These are phyloP conservation scores for Saxicola maurus DNA, from an alignment of 2,797 vertebrate genomes.

Conservation along the genomic window DNA sequence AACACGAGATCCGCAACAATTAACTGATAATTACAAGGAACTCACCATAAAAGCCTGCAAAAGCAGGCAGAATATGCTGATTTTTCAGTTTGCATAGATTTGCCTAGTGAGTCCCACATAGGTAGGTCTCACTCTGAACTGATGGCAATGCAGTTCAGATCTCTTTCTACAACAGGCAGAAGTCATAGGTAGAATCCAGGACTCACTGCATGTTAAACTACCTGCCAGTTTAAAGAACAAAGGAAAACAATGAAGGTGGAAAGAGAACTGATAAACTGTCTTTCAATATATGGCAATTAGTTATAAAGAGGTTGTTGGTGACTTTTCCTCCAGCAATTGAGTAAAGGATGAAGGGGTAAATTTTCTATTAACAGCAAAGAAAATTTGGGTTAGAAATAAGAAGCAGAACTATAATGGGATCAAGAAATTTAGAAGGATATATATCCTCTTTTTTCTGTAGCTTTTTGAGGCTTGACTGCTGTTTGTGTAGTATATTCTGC, in stretches of 20 bases:
- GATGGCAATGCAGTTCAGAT: background rate
- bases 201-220: background rate
- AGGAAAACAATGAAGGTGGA: background rate
- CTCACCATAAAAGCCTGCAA: constrained; percentile 21
- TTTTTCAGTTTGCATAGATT: constrained; percentile 15
- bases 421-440: background rate
- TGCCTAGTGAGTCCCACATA: background rate
- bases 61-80: constrained; percentile 12
- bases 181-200: background rate
- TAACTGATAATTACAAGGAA: constrained; percentile 22
- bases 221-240: background rate
- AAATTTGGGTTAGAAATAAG: background rate
- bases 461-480: background rate
- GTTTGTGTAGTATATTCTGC: background rate
- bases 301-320: background rate
- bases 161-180: background rate
- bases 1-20: background rate
- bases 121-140: background rate
- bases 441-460: background rate
- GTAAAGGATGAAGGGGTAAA: background rate
- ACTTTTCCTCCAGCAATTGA: background rate
- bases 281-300: background rate
- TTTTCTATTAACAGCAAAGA: background rate
- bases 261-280: background rate
- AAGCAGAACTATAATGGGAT: background rate